Evolutionary conservation across 2,113 vertebrate species (phyloP), one percentile per base, ranked within the genome.

Genomic region (Myocastor coypus): DNA sequence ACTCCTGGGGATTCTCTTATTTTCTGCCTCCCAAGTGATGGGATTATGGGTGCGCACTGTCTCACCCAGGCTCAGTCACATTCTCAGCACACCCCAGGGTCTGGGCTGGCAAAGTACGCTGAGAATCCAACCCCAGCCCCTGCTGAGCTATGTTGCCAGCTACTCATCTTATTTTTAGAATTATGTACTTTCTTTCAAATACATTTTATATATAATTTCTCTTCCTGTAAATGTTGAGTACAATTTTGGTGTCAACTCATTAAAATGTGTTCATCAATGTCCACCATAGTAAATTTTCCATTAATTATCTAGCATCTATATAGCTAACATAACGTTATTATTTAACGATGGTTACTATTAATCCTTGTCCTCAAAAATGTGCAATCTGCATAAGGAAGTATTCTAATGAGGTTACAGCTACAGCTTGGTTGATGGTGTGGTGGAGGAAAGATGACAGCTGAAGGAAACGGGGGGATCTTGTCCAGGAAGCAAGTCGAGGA

Each of bases 151-250:
- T 19, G 14, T 57, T 14, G 55, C 55, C 17, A 4, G 55, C 16
- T 16, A 57, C 14, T 57, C 17, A 57, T 46, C 30, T 1, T 69
- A 0, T 61, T 4, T 92, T 93, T 94, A 46, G 22, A 92, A 95
- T n/a, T 84, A 20, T 82, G 78, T 3, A 37, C n/a, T 86, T 93
- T 92, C 28, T 92, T 50, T 69, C 42, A 87, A 87, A 82, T 55
- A 17, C 50, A 34, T 81, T 94, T 94, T 83, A 77, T n/a, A 32
- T 16, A 42, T 50, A 68, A 50, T 4, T 83, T 88, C 30, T 32
- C 61, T 86, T 24, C 40, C 57, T 78, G 5, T 63, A 92, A 86
- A 90, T 94, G 28, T 16, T 83, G 52, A 85, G 90, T 89, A 77
- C 32, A 77, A 1, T 64, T 78, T 91, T 55, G 30, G 3, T 75